Conservation (phyloP, 2,113 vertebrate genomes). For the Phalacrocorax aristotelis region DNA sequence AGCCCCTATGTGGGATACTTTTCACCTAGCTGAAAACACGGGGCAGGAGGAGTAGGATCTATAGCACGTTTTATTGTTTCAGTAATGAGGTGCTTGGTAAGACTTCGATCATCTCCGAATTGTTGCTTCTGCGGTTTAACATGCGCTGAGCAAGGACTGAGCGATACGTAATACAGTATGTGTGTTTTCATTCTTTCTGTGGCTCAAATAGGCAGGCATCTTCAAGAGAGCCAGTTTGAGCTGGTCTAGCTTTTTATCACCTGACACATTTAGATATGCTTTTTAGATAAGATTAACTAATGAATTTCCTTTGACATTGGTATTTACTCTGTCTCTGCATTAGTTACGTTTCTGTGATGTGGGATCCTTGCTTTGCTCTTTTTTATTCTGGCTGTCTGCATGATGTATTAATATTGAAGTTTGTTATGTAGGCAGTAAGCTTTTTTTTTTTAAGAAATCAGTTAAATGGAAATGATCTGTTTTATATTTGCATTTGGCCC, state of each 20-base stretch:
- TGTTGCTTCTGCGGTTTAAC: background rate
- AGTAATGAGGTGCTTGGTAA: background rate
- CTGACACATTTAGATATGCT: conserved; percentile 36
- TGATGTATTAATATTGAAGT: background rate
- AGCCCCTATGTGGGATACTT: rapidly evolving
- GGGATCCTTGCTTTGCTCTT: background rate
- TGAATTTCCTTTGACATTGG: background rate
- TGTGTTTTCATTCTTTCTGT: conserved; percentile 1
- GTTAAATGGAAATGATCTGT: background rate
- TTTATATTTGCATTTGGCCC: background rate
- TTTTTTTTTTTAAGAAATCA: background rate
- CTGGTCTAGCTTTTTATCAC: background rate
- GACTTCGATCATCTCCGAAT: background rate
- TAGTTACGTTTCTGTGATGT: background rate
- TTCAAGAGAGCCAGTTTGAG: background rate
- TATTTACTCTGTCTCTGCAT: background rate
- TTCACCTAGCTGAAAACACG: too few relatives aligned
- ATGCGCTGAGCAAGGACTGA: background rate
- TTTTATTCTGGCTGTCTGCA: background rate
- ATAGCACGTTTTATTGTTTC: rapidly evolving
- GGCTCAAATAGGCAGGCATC: background rate
- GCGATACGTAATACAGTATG: background rate
- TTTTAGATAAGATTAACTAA: conserved; percentile 25
- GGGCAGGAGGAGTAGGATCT: background rate
- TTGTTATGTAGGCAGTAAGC: background rate